Base-by-base conservation (phyloP, 1,140 invertebrate genomes). In the Psilanteris sp. region DNA sequence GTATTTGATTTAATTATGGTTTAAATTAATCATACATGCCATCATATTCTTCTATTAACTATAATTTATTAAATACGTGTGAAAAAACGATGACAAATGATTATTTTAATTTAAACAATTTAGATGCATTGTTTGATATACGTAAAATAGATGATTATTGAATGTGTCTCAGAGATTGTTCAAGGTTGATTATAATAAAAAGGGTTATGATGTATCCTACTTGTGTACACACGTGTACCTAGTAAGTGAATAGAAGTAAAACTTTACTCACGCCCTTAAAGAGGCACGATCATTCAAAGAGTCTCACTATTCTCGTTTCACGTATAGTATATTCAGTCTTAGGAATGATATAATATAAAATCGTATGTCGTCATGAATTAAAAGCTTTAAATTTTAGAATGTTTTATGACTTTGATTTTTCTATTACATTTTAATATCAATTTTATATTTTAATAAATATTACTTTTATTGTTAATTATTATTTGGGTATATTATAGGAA, bases 161-260 rank as follows among this genome's bases (percentile, higher is more conserved):
- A 46, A 22, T 4, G 14, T 16, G 20, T 37, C 55, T 48, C 27
- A 7, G 55, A 61, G 29, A 8, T 31, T 46, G 16, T 31, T 29
- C 46, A 64, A 64, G 46, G 36, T 52, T 37, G 36, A 11, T 52
- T 11, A 52, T 64, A 64, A 64, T 64, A 64, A 64, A 64, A 64
- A 52, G 61, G 61, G 61, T 52, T 36, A 27, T 52, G 37, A 52
- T 36, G 61, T 64, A 32, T 43, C 9, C 27, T 43, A 62, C 43
- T 48, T 20, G 32, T 11, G 29, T 20, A 29, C 29, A 29, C 36
- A 46, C 44, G 39, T 16, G 18, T 7, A 18, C 6, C 16, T 14
- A 46, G 20, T 9, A 46, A 36, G 20, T 20, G 55, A 46, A 36
- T 46, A 37, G 18, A 13, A 61, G 41, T 9, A 36, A 32, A 44